phyloP scores from a whole-genome alignment of 30 jellyfish, hydroid and myxozoan species.

The Hydractinia echinata region DNA sequence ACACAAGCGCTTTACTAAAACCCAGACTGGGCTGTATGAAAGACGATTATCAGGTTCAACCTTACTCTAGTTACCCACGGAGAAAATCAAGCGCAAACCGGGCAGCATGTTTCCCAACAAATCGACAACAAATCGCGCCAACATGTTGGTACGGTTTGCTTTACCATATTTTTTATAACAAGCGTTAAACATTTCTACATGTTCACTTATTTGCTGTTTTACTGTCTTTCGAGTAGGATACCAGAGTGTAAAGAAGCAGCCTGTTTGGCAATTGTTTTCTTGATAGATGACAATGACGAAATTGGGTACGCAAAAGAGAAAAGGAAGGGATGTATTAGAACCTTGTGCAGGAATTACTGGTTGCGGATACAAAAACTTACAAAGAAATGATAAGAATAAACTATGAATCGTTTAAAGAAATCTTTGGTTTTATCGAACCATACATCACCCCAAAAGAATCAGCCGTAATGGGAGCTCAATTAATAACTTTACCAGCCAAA shows the following conservation, averaged over 20 bases:
- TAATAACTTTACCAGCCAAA: no score
- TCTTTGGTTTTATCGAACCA: no score
- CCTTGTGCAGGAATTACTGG: neutral
- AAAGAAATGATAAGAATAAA: conserved; percentile 1
- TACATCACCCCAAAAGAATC: no score
- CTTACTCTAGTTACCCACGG: no score
- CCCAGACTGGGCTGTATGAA: no score
- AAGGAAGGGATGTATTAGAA: conserved; percentile 6
- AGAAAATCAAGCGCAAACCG: no score
- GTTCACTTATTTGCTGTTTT: neutral
- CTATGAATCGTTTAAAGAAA: conserved; percentile 9
- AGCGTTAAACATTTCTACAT: neutral
- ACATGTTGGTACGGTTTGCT: neutral
- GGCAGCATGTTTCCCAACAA: no score
- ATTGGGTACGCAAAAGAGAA: conserved; percentile 1
- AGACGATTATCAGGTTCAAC: no score
- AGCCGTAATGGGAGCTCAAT: no score
- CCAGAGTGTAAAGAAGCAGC: conserved; percentile 16
- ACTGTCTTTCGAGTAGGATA: neutral
- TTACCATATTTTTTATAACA: neutral
- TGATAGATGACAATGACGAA: neutral
- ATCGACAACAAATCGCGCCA: neutral
- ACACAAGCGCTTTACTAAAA: no score
- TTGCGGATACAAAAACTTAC: conserved; percentile 2
- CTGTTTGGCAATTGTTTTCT: neutral